Base-by-base conservation (phyloP, 2,113 vertebrate species). In the Hypocryptadius cinnamomeus region DNA sequence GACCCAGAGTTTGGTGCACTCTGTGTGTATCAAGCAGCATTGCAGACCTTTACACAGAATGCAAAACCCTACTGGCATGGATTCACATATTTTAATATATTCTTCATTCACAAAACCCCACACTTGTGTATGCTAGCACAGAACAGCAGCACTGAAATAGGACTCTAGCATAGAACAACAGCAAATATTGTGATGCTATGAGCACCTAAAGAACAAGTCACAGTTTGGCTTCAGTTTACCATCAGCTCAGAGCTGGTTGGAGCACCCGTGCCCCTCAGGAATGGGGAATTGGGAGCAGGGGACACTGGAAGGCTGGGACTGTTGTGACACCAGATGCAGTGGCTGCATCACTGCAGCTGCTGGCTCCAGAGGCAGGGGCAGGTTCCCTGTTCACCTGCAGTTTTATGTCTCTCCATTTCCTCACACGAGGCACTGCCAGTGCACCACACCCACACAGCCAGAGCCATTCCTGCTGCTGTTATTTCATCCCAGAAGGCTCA, bases 41-140 rank as follows among this genome's bases (percentile, higher is more conserved):
- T 8, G 9, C 56, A 70, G 60, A 39, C 12, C 3, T 44, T 31
- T 23, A 54, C 9, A 65, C 5, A 28, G 37, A 81, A 73, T 65
- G 27, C 45, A 65, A 57, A 78, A 50, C 23, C 33, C 13, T 24
- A 8, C 6, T 39, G 20, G 15, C 37, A 20, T 2, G 9, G 6
- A 61, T 22, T 61, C n/a, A 28, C 6, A 0, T 30, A 8, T 33
- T 74, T 65, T 39, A 45, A 31, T 18, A 5, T 10, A n/a, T 17
- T 31, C 35, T 54, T 66, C 31, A n/a, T 33, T 47, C 50, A 28
- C 42, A 69, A 42, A 57, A n/a, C 21, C 33, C 60, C 42, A 2
- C 4, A 17, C 22, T 90, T 5, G 0, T 3, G 3, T 23, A 50
- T 6, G 0, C 17, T 11, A 19, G 13, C 35, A 40, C 39, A 45